Evolutionary conservation across 1,140 invertebrate species (phyloP).

Genomic region (Drosophila murphyi): DNA sequence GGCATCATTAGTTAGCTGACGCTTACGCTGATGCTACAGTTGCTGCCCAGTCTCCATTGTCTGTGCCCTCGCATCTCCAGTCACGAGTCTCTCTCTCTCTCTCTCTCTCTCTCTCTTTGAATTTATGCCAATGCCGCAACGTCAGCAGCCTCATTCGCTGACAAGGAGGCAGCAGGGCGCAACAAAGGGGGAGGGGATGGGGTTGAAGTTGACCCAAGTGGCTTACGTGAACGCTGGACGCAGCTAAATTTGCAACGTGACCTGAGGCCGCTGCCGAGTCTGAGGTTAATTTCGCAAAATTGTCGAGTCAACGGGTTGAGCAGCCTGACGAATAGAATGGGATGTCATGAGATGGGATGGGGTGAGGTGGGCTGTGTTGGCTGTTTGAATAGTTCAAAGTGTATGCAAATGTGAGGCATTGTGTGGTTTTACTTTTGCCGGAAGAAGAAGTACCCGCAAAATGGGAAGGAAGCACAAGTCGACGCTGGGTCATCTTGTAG

Average conservation of each 20-base stretch:
- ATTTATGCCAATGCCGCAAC: slow-evolving; percentile 79
- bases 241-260: slow-evolving; percentile 69
- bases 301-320: slow-evolving; percentile 76
- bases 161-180: slow-evolving; percentile 10
- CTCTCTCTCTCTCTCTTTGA: slow-evolving; percentile 62
- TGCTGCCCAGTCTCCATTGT: slow-evolving; percentile 35
- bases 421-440: slow-evolving; percentile 77
- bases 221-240: slow-evolving; percentile 60
- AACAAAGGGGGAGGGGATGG: not conserved
- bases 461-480: slow-evolving; percentile 7
- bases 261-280: slow-evolving; percentile 70
- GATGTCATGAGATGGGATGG: not conserved
- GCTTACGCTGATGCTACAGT: slow-evolving; percentile 36
- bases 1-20: slow-evolving; percentile 84
- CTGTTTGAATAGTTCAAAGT: slow-evolving; percentile 72
- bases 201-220: slow-evolving; percentile 61
- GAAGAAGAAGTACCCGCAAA: slow-evolving; percentile 38
- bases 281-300: slow-evolving; percentile 82
- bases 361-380: not conserved
- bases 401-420: slow-evolving; percentile 78
- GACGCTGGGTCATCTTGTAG: slow-evolving; percentile 59
- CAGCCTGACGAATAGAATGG: not conserved
- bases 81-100: slow-evolving; percentile 40
- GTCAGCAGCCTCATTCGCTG: slow-evolving; percentile 35
- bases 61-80: slow-evolving; percentile 25